These are phyloP conservation scores for Aporrectodea caliginosa DNA, from an alignment of 1,140 invertebrate species.

Conservation along the genomic window DNA sequence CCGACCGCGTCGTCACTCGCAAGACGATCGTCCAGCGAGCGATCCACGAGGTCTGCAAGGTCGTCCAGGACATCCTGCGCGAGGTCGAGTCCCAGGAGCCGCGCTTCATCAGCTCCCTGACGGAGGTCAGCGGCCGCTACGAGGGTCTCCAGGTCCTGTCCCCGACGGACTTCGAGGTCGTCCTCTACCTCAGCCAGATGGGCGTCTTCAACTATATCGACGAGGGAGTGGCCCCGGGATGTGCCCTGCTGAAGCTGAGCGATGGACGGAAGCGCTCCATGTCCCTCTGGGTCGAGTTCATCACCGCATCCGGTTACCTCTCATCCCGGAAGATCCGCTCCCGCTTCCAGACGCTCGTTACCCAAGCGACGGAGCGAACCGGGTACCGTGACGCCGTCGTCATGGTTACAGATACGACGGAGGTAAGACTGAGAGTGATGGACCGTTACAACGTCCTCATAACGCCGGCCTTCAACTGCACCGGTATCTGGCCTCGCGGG, in stretches of 20 bases:
- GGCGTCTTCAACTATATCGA: constrained; percentile 94
- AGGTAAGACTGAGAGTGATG: constrained; percentile 77
- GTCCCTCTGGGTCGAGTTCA: constrained; percentile 96
- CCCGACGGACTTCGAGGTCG: constrained; percentile 87
- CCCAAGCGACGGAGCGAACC: constrained; percentile 84
- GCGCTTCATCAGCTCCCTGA: constrained; percentile 85
- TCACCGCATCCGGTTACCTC: constrained; percentile 88
- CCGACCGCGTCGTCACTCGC: constrained; percentile 77
- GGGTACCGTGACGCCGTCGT: constrained; percentile 82
- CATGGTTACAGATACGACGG: constrained; percentile 85
- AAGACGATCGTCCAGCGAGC: constrained; percentile 75
- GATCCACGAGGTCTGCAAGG: constrained; percentile 76
- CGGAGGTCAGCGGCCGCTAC: constrained; percentile 38
- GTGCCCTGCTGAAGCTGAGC: constrained; percentile 85
- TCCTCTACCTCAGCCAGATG: constrained; percentile 93
- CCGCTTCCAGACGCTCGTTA: constrained; percentile 80
- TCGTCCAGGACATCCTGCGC: constrained; percentile 80
- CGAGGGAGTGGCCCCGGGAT: constrained; percentile 79
- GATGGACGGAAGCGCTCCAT: constrained; percentile 91
- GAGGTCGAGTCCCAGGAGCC: constrained; percentile 96
- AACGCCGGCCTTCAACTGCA: constrained; percentile 86
- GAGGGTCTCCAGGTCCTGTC: constrained; percentile 67
- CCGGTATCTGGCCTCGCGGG: constrained; percentile 87
- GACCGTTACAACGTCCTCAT: constrained; percentile 72
- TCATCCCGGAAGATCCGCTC: constrained; percentile 88